Conservation (phyloP, 2,113 vertebrate species). For the Albula goreensis region DNA sequence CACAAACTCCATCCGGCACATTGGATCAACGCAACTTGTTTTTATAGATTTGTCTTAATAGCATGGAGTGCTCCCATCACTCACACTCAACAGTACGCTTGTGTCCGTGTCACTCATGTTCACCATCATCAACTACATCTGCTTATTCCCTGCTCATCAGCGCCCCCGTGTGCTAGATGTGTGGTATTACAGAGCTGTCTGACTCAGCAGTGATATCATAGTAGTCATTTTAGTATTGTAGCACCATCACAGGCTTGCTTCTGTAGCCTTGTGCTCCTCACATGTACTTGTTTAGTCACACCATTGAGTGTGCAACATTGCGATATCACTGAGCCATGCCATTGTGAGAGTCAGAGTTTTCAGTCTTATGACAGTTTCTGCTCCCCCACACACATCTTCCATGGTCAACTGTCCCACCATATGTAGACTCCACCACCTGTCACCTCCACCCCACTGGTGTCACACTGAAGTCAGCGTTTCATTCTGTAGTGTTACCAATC, state of each 20-base stretch:
- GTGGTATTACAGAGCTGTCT: conserved; percentile 33
- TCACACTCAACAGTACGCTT: conserved; percentile 43
- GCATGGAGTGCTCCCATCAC: conserved; percentile 63
- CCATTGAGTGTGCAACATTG: neutral
- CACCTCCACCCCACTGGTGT: neutral
- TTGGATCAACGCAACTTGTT: conserved; percentile 43
- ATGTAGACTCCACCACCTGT: neutral
- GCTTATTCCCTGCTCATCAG: conserved; percentile 59
- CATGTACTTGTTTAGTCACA: neutral
- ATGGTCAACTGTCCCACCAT: neutral
- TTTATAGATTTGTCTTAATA: conserved; percentile 53
- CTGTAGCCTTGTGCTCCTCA: neutral
- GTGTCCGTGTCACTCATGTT: conserved; percentile 51
- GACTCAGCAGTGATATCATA: conserved; percentile 35
- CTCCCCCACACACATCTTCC: neutral
- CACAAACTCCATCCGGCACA: conserved; percentile 11
- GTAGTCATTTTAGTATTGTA: neutral
- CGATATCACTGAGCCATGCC: neutral
- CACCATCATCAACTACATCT: conserved; percentile 46
- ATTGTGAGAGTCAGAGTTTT: neutral
- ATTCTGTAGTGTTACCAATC: conserved; percentile 22
- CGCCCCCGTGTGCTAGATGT: conserved; percentile 43
- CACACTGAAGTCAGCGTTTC: conserved; percentile 1
- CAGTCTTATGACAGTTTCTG: neutral
- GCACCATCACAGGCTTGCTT: neutral